Percentiles rank a stretch among this genome's conserved stretches.
Conservation (phyloP, 2,888 invertebrate genomes). For the Diarsia rubi region DNA sequence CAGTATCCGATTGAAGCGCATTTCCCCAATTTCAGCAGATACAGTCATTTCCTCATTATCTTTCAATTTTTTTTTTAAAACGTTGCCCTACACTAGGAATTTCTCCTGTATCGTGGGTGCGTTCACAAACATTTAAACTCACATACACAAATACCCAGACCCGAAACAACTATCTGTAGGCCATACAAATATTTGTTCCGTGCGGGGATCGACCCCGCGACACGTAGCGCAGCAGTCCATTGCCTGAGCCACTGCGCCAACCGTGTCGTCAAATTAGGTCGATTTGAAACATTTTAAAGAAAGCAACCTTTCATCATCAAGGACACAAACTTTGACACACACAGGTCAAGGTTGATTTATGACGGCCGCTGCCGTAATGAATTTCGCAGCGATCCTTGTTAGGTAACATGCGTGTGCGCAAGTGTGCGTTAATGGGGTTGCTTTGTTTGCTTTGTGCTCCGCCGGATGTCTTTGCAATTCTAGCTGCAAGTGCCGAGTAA, state of each 20-base stretch:
- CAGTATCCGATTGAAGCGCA: not conserved
- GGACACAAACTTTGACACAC: conserved; percentile 67
- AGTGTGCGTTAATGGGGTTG: conserved; percentile 77
- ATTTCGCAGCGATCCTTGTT: conserved; percentile 84
- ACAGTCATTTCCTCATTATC: too few species aligned
- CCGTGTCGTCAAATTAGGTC: too few species aligned
- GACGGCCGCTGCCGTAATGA: conserved; percentile 77
- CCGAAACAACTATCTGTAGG: too few species aligned
- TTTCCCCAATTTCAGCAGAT: not conserved
- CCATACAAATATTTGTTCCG: too few species aligned
- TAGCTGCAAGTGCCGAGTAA: conserved; percentile 43
- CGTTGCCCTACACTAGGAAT: too few species aligned
- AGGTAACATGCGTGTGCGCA: conserved; percentile 71
- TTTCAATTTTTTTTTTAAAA: too few species aligned
- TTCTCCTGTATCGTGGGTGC: too few species aligned
- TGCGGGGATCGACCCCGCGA: too few species aligned
- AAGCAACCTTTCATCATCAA: not conserved
- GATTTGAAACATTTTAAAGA: not conserved
- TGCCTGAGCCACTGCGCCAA: too few species aligned
- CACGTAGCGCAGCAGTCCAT: too few species aligned
- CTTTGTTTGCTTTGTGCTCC: conserved; percentile 73
- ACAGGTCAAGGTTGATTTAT: conserved; percentile 74
- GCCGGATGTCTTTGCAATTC: conserved; percentile 64
- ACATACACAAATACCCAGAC: too few species aligned
- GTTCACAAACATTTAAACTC: too few species aligned